Evolutionary conservation across 2,888 invertebrate species (phyloP).

Genomic region (Ophion costatus): DNA sequence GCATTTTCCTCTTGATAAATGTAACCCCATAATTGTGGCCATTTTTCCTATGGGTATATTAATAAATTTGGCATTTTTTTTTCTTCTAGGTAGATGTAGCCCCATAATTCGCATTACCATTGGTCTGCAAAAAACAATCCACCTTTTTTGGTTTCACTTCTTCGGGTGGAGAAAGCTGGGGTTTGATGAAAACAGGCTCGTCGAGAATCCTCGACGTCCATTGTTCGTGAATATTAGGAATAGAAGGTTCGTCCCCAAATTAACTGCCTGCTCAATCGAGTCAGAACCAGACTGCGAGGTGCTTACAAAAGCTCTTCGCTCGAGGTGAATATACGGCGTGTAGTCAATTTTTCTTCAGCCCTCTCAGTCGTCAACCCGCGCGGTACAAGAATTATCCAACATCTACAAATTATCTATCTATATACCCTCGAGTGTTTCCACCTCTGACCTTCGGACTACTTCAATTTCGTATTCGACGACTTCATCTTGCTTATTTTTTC

Average conservation of each 20-base stretch:
- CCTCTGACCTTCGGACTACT: conserved; percentile 23
- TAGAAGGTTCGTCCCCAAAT: conserved; percentile 70
- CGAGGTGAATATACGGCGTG: conserved; percentile 26
- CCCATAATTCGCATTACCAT: no score
- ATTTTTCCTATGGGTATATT: no score
- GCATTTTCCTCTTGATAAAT: no score
- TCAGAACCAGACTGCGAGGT: conserved; percentile 73
- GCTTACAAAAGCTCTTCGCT: conserved; percentile 76
- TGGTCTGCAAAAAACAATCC: not conserved
- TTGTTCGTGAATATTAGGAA: not conserved
- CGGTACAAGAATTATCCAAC: conserved; percentile 57
- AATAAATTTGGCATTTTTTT: no score
- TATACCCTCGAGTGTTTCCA: conserved; percentile 41
- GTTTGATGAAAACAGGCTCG: not conserved
- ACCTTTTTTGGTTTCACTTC: not conserved
- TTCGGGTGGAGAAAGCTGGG: not conserved
- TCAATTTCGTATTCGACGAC: conserved; percentile 43
- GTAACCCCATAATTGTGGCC: no score
- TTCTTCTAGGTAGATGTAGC: no score
- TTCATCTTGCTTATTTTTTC: conserved; percentile 15
- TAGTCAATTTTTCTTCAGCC: conserved; percentile 47
- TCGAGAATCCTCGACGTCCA: not conserved
- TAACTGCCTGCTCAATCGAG: conserved; percentile 73
- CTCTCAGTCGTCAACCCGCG: conserved; percentile 49
- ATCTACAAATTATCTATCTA: conserved; percentile 49